Percentiles rank a stretch among this genome's conserved stretches.
These are phyloP conservation scores for Megatriorchis doriae DNA, from an alignment of 2,113 vertebrate species.

Conservation along the genomic window DNA sequence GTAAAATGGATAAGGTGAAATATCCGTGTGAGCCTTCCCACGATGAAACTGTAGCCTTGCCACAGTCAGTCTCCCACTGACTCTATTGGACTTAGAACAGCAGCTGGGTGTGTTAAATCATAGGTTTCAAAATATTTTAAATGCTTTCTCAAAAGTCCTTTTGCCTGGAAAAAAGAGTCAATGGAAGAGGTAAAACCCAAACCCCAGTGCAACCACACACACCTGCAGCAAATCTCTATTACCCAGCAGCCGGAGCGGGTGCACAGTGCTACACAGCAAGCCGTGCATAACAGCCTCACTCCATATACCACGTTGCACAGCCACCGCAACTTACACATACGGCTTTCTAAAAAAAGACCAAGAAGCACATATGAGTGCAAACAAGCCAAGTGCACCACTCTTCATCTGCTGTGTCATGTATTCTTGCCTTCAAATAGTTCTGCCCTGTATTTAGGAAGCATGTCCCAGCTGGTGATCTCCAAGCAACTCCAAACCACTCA, in stretches of 20 bases:
- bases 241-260: neutral
- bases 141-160: neutral
- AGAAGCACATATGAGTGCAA: neutral
- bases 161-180: neutral
- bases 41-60: neutral
- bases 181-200: neutral
- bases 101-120: neutral
- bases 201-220: neutral
- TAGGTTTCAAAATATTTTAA: neutral
- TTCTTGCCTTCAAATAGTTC: neutral
- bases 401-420: neutral
- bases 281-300: neutral
- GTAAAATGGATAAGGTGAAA: neutral
- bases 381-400: neutral
- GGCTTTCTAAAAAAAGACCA: neutral
- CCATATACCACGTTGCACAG: fast-evolving
- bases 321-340: neutral
- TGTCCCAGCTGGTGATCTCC: neutral
- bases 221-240: neutral
- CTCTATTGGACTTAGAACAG: neutral
- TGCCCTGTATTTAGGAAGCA: neutral
- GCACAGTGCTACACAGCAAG: fast-evolving
- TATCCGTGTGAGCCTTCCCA: neutral
- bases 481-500: neutral
- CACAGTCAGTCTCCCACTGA: neutral